Evolutionary conservation across 2,888 invertebrate genomes (phyloP), one percentile per base, ranked within the genome.

Genomic region (Thyatira batis): DNA sequence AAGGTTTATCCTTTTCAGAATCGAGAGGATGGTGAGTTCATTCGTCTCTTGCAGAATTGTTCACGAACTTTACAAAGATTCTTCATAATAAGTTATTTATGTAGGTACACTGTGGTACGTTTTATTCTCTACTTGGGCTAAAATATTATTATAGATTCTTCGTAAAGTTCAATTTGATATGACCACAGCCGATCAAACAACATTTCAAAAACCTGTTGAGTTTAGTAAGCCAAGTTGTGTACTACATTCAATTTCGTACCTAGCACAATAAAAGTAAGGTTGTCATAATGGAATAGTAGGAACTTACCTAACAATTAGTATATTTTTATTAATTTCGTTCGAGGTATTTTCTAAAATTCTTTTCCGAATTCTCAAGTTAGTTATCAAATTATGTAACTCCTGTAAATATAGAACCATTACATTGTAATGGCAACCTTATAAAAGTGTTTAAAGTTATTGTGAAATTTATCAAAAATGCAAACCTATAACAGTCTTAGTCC

Each of bases 1-100:
- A 88, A 89, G 91, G 79, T 81, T 78, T 71, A 76, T 78, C 78
- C 77, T 84, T 91, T 91, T 84, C 92, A 92, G 92, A 89, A 80
- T 67, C 87, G 73, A 76, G 71, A 70, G 91, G 90, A 90, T 85
- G 91, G 92, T 92, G 89, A 92, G 92, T 92, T 74, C 67, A 65
- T 77, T 72, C 71, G 67, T 65, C 71, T 77, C 88, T 85, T 87
- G 79, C 89, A 84, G 81, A 82, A 83, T 83, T 86, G 85, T 89
- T 84, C 74, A 78, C 75, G 79, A 81, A 73, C 76, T 78, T 63
- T 67, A 76, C 80, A 83, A 85, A 84, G 70, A 78, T 80, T 86
- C 84, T 80, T 67, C 51, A 39, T 45, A 10, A 21, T 52, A 52
- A 57, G 59, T 55, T 52, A 44, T 51, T 48, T 39, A 6, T 49